Percentiles rank a stretch among this genome's conserved stretches.
Conservation (phyloP, 2,888 invertebrate genomes). For the Nomada flava region DNA sequence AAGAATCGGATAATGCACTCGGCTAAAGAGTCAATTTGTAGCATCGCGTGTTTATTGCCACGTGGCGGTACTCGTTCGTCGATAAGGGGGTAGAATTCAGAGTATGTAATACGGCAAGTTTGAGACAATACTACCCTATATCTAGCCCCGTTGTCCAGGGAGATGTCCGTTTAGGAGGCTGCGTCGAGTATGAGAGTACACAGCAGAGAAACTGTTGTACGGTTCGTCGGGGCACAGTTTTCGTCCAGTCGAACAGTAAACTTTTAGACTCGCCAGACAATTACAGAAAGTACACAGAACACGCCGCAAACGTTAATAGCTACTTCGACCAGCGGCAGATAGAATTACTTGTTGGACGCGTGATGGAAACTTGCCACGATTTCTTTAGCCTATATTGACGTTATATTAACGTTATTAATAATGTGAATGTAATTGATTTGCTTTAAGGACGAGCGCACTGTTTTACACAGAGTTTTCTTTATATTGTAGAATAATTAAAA, state of each 20-base stretch:
- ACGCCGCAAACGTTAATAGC: not conserved
- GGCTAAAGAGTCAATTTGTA: slow-evolving; percentile 50
- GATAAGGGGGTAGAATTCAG: slow-evolving; percentile 51
- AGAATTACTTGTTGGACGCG: not conserved
- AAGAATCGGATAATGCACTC: slow-evolving; percentile 37
- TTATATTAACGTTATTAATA: not conserved
- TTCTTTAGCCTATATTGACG: not conserved
- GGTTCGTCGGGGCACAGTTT: slow-evolving; percentile 3
- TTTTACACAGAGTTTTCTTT: no score
- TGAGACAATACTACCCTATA: slow-evolving; percentile 50
- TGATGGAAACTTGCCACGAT: not conserved
- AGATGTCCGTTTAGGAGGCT: slow-evolving; percentile 37
- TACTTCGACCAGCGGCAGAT: not conserved
- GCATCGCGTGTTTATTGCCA: slow-evolving; percentile 59
- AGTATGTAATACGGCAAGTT: slow-evolving; percentile 42
- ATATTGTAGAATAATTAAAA: no score
- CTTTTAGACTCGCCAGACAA: slow-evolving; percentile 21
- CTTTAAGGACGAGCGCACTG: no score
- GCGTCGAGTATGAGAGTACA: slow-evolving; percentile 6
- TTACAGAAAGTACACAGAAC: not conserved
- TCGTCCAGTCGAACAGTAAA: slow-evolving; percentile 12
- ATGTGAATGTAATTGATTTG: no score
- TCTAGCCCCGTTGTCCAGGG: slow-evolving; percentile 33
- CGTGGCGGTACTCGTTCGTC: slow-evolving; percentile 36
- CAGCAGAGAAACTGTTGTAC: slow-evolving; percentile 20